Evolutionary conservation across 1,140 invertebrate genomes (phyloP), one percentile per base, ranked within the genome.

Genomic region (Schlechtendalia chinensis): DNA sequence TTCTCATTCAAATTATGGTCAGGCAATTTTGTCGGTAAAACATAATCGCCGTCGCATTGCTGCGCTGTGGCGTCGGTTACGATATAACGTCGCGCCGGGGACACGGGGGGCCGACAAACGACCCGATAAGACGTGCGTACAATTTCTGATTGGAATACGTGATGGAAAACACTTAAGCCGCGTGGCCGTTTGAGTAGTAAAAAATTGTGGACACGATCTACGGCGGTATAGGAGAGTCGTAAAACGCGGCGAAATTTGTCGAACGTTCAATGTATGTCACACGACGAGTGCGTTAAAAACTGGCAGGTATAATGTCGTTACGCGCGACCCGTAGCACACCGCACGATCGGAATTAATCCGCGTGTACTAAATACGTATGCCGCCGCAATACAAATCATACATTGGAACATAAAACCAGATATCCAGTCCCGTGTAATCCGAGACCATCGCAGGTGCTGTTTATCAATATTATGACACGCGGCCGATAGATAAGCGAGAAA

Each of bases 391-490:
- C 47, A 6, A 50, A 69, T 27, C 32, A 50, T 8, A 56, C 12
- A 77, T 24, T 45, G 74, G 39, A 77, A 77, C 29, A 27, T 77
- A 79, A 79, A 61, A 79, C 75, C 75, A 58, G 39, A 79, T 79
- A 17, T n/a, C 75, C 16, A 8, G 59, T 22, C 39, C 58, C 24
- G 39, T 4, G 75, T 63, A 63, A 79, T 79, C n/a, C 39, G 75
- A 79, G 39, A 79, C 17, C 75, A 17, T 63, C 45, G 39, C 75
- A 79, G 75, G 75, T 79, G 75, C 75, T 79, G 75, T 58, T 63
- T 50, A 79, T 79, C 58, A 79, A 79, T 79, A 79, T 79, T 79
- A 47, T 79, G 75, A 79, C 75, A 79, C 45, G 47, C 47, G 14
- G 39, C 32, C 58, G 58, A 45, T 45, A 10, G 39, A 63, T 79